These are phyloP conservation scores for Pseudococcus longispinus DNA, from an alignment of 2,888 invertebrate genomes.

Conservation along the genomic window DNA sequence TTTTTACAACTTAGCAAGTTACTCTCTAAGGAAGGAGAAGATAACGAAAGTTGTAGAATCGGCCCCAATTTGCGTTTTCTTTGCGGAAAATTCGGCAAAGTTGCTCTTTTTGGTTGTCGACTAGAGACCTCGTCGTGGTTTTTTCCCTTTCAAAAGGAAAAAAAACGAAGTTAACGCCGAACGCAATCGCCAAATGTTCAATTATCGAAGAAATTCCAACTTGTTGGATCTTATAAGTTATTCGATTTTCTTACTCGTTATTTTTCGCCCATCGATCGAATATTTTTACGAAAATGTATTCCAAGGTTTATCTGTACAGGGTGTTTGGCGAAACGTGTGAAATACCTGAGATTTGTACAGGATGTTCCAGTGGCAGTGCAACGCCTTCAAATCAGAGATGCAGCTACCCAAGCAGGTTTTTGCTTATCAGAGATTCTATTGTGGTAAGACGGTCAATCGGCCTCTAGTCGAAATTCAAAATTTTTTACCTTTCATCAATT, in stretches of 20 bases:
- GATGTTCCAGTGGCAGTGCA: too few species aligned
- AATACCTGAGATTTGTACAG: too few species aligned
- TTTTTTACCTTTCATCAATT: too few species aligned
- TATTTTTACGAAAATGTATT: too few species aligned
- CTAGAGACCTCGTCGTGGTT: not conserved
- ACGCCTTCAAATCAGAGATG: too few species aligned
- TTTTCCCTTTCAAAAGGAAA: not conserved
- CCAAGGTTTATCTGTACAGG: too few species aligned
- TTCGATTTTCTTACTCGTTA: not conserved
- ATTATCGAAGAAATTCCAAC: not conserved
- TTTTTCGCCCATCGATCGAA: not conserved
- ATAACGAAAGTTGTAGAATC: not conserved
- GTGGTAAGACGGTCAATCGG: too few species aligned
- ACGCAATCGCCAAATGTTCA: not conserved
- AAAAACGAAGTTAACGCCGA: not conserved
- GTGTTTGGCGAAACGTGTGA: too few species aligned
- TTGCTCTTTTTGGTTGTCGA: not conserved
- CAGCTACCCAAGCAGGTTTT: too few species aligned
- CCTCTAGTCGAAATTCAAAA: too few species aligned
- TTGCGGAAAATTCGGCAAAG: not conserved
- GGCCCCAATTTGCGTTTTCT: not conserved
- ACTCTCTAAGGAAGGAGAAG: not conserved
- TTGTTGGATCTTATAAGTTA: not conserved
- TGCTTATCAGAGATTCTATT: too few species aligned
- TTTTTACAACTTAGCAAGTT: not conserved